These are phyloP conservation scores for Bradysia coprophila DNA, from an alignment of 1,140 invertebrate species.

Conservation along the genomic window DNA sequence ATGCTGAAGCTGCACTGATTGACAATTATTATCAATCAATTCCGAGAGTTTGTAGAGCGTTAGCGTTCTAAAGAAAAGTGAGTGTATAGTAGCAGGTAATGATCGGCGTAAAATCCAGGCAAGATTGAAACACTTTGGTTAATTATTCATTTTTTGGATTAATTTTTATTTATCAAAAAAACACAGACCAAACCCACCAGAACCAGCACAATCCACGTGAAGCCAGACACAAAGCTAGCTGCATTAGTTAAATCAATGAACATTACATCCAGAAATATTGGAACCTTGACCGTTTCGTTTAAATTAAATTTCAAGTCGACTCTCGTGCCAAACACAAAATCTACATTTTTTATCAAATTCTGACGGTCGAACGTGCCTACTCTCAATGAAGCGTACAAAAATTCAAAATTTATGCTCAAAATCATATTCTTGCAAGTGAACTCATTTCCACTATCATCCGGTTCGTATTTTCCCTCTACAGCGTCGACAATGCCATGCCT, in stretches of 20 bases:
- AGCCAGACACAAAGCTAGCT: too few species aligned
- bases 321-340: conserved; percentile 11
- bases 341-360: conserved; percentile 10
- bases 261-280: conserved; percentile 13
- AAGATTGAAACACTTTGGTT: too few species aligned
- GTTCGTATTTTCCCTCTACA: conserved; percentile 9
- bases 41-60: too few species aligned
- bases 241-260: conserved; percentile 8
- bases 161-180: too few species aligned
- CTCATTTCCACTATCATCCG: conserved; percentile 4
- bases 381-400: conserved; percentile 8
- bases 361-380: conserved; percentile 10
- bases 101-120: too few species aligned
- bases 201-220: too few species aligned
- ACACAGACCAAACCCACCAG: too few species aligned
- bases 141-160: too few species aligned
- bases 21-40: too few species aligned
- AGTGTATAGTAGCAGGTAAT: too few species aligned
- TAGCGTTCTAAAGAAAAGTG: too few species aligned
- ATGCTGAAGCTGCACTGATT: too few species aligned
- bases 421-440: conserved; percentile 17
- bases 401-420: conserved; percentile 15
- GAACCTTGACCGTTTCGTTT: conserved; percentile 12
- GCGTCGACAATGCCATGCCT: conserved; percentile 5
- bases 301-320: conserved; percentile 16